Evolutionary conservation across 2,113 vertebrate genomes (phyloP).

Genomic region (Syngnathus floridae): DNA sequence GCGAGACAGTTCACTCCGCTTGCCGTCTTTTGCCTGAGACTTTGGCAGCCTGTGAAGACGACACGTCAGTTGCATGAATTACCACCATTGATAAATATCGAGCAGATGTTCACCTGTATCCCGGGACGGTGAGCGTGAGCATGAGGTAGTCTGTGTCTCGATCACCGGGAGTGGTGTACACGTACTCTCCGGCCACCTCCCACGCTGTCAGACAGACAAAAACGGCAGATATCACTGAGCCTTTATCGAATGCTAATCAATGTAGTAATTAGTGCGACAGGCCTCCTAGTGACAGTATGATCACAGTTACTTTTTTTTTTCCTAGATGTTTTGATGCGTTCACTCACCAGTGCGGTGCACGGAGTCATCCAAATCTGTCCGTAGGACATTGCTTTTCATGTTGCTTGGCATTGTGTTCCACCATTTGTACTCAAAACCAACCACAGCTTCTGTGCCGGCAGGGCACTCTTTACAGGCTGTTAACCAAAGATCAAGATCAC

Average conservation of each 20-base stretch:
- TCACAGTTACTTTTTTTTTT: no score
- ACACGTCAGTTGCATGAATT: background rate
- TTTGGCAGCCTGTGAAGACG: slow-evolving; percentile 68
- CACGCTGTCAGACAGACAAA: slow-evolving; percentile 73
- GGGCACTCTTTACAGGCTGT: slow-evolving; percentile 82
- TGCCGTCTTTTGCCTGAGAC: slow-evolving; percentile 61
- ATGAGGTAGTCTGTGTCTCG: slow-evolving; percentile 86
- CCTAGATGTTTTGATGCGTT: background rate
- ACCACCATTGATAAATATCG: background rate
- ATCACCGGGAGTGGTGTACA: slow-evolving; percentile 82
- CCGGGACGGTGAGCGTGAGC: slow-evolving; percentile 79
- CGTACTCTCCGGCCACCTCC: slow-evolving; percentile 90
- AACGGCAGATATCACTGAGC: background rate
- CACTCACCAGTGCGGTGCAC: slow-evolving; percentile 76
- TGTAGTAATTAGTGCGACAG: no score
- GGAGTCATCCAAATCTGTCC: slow-evolving; percentile 73
- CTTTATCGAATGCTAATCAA: no score
- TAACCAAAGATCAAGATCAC: background rate
- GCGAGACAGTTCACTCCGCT: slow-evolving; percentile 76
- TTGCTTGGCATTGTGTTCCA: slow-evolving; percentile 88
- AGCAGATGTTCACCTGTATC: slow-evolving; percentile 79
- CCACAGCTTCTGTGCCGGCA: slow-evolving; percentile 77
- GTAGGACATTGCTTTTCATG: slow-evolving; percentile 82
- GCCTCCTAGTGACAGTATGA: no score
- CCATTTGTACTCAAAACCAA: slow-evolving; percentile 95